phyloP scores from a whole-genome alignment of 2,113 vertebrate species.

The Sander lucioperca region DNA sequence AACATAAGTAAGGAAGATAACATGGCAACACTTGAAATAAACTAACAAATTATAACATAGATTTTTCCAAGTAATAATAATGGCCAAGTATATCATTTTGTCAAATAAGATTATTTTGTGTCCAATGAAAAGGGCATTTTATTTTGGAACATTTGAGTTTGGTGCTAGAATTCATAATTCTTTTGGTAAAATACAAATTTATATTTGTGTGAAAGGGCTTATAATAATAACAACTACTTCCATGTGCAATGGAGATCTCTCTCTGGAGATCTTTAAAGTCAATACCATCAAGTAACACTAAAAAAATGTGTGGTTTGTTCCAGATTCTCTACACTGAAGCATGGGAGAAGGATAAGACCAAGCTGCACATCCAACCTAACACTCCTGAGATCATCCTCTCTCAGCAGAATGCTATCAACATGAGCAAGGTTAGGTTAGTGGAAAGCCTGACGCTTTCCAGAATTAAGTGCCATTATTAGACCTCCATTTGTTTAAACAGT shows the following conservation, averaged over 20 bases:
- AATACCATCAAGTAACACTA: neutral
- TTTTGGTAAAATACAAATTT: neutral
- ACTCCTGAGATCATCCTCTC: conserved; percentile 89
- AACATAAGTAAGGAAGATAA: no score
- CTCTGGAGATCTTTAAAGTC: neutral
- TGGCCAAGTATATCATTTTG: no score
- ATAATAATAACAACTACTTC: neutral
- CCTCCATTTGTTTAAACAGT: neutral
- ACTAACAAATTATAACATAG: no score
- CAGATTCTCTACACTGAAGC: conserved; percentile 87
- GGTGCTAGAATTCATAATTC: neutral
- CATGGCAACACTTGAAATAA: no score
- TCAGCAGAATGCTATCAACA: conserved; percentile 80
- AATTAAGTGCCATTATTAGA: neutral
- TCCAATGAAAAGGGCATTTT: no score
- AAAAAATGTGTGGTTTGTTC: conserved; percentile 29
- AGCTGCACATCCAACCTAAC: conserved; percentile 88
- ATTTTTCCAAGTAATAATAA: no score
- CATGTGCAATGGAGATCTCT: neutral
- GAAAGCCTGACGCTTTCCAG: neutral
- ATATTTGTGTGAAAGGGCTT: neutral
- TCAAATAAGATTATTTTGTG: no score
- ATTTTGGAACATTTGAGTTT: no score
- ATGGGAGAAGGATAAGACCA: conserved; percentile 91
- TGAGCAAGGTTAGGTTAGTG: conserved; percentile 65